phyloP scores from a whole-genome alignment of 2,113 vertebrate species.

The Terrapene triunguis region DNA sequence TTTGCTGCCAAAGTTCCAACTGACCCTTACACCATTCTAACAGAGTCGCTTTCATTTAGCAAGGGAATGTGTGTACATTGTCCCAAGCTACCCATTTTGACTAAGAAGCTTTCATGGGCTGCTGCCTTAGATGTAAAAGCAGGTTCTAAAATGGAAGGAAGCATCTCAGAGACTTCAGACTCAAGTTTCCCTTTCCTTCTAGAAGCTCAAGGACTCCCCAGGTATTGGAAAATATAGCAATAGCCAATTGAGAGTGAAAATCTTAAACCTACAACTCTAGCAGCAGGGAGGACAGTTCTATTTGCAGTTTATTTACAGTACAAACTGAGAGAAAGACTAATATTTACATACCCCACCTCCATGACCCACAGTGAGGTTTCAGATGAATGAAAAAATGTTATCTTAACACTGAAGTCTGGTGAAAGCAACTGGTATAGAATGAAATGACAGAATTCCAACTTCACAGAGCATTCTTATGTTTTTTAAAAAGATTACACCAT shows the following conservation, averaged over 20 bases:
- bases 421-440: background rate
- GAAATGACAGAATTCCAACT: background rate
- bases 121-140: background rate
- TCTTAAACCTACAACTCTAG: background rate
- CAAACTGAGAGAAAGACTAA: accelerated
- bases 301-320: background rate
- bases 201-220: background rate
- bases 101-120: background rate
- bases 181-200: background rate
- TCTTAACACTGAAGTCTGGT: background rate
- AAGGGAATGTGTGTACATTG: background rate
- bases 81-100: background rate
- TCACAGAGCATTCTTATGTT: background rate
- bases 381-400: background rate
- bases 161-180: background rate
- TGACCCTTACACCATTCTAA: background rate
- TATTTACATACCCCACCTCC: background rate
- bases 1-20: background rate
- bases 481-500: accelerated
- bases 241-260: background rate
- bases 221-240: background rate
- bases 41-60: background rate
- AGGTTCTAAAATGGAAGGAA: background rate
- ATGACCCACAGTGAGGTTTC: background rate
- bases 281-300: accelerated